A percentile compares a stretch with the other conserved stretches of the same genome.
phyloP scores from a whole-genome alignment of 2,888 invertebrate species.

The Pocota personata region DNA sequence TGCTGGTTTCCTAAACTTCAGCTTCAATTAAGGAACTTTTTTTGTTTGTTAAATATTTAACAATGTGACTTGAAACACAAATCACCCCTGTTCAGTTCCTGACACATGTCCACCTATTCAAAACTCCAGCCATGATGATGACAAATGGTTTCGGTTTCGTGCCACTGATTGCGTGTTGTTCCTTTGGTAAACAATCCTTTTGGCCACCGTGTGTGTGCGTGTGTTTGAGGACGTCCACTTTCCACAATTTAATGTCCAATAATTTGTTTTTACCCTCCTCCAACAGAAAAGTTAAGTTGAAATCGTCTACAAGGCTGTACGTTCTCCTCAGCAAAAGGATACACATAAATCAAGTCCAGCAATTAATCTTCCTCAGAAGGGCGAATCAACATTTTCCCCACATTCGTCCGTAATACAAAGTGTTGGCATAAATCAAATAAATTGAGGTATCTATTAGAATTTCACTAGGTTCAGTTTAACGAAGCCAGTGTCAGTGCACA shows the following conservation, averaged over 20 bases:
- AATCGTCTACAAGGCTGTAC: background rate
- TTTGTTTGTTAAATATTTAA: background rate
- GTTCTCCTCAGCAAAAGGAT: background rate
- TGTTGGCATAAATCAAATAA: constrained; percentile 54
- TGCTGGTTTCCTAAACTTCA: too few species aligned
- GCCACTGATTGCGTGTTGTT: constrained; percentile 29
- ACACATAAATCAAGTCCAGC: constrained; percentile 46
- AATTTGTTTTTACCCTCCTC: constrained; percentile 30
- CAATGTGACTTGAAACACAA: background rate
- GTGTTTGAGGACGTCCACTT: background rate
- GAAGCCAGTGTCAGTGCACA: background rate
- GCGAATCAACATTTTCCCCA: constrained; percentile 26
- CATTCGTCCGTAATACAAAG: constrained; percentile 18
- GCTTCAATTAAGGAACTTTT: background rate
- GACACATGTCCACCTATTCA: background rate
- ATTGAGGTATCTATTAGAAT: constrained; percentile 46
- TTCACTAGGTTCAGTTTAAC: background rate
- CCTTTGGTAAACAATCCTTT: constrained; percentile 26
- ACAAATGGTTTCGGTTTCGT: constrained; percentile 26
- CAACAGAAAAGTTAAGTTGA: background rate
- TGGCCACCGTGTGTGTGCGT: background rate
- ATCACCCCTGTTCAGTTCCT: background rate
- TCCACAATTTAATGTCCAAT: constrained; percentile 42
- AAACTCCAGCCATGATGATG: constrained; percentile 23
- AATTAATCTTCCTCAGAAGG: constrained; percentile 54